Percentiles rank a stretch among this genome's conserved stretches.
These are phyloP conservation scores for Lepidurus packardi DNA, from an alignment of 1,140 invertebrate species.

Conservation along the genomic window DNA sequence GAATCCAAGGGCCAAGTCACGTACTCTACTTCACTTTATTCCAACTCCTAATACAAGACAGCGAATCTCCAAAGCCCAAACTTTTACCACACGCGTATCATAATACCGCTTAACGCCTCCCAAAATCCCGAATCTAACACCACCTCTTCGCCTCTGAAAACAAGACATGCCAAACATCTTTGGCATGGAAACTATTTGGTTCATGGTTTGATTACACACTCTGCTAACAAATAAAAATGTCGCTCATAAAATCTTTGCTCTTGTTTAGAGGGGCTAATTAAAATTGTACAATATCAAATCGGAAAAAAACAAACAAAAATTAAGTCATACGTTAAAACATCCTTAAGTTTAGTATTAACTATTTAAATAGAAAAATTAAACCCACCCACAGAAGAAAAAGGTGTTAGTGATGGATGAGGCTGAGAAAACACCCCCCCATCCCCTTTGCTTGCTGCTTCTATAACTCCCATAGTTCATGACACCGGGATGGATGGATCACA, in stretches of 20 bases:
- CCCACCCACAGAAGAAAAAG: neutral
- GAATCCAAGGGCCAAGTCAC: slow-evolving; percentile 20
- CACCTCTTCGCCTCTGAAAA: neutral
- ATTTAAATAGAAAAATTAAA: neutral
- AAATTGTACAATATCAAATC: no score
- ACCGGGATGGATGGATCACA: slow-evolving; percentile 6
- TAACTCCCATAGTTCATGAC: neutral
- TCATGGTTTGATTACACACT: no score
- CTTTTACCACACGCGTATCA: slow-evolving; percentile 5
- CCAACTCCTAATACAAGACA: neutral
- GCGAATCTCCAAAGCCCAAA: neutral
- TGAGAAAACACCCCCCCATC: neutral
- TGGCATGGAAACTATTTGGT: no score
- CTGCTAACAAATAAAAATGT: no score
- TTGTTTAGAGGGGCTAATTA: no score
- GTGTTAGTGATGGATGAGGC: neutral
- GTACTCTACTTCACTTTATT: slow-evolving; percentile 14
- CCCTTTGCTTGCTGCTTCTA: neutral
- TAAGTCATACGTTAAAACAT: no score
- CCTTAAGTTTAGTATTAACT: neutral
- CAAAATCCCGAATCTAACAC: neutral
- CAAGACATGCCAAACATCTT: neutral
- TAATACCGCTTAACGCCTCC: slow-evolving; percentile 17
- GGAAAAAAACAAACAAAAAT: no score
- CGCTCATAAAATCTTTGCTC: no score